Evolutionary conservation across 2,888 invertebrate genomes (phyloP), one percentile per base, ranked within the genome.

Genomic region (Noctua pronuba): DNA sequence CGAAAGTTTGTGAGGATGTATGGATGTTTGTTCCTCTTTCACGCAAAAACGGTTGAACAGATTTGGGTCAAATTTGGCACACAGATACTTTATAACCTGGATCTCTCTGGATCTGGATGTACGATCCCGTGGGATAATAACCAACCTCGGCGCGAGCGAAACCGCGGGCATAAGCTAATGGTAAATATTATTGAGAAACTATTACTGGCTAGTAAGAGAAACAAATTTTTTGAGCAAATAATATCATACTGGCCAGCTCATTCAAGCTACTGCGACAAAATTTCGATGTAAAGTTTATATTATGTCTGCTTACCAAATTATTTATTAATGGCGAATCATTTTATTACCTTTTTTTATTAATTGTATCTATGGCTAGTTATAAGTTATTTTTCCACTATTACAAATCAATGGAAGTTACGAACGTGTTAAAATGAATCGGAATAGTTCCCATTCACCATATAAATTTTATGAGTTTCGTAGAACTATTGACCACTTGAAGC

Each of bases 401-500:
- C 44, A 75, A 74, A 77, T 31, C 60, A 76, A 75, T 77, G n/a
- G 18, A 70, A 74, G 55, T 75, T 70, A 77, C 66, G 24, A 85
- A 78, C 73, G 67, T 70, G 76, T 82, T 83, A 74, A 78, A 86
- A 82, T 77, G 49, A 81, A 81, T 80, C 84, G 82, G 84, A 87
- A 85, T 84, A 83, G 77, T 71, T 85, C 49, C 83, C n/a, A 69
- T 72, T 79, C 78, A 83, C 69, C 65, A 87, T 91, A 84, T 82
- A 90, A 88, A 84, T 90, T 92, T 91, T 88, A 92, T 88, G 84
- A 75, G 86, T 82, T 91, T 86, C 88, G 73, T 82, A 79, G 76
- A 92, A 88, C 86, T 76, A 78, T 86, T 86, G 86, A 83, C 84
- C 83, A 84, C 69, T 71, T 71, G 60, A 69, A 65, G 85, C 73